Conservation (phyloP, 2,797 vertebrate genomes). For the Sebastes reedi region DNA sequence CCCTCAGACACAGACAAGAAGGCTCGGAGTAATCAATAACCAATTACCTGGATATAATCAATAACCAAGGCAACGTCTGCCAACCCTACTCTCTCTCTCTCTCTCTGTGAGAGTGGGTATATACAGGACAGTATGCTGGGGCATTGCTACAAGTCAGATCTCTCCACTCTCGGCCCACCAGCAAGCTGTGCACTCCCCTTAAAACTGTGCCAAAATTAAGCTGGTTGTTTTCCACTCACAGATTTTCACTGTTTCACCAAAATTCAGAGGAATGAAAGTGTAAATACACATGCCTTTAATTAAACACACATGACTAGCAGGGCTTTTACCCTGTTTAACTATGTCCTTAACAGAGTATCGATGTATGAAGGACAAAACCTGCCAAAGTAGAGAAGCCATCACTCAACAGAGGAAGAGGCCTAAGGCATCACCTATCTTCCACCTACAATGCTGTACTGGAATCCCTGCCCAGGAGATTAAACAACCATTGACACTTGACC, state of each 20-base stretch:
- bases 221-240: not conserved
- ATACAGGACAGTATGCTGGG: not conserved
- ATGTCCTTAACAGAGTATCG: not conserved
- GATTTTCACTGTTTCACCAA: not conserved
- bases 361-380: no score
- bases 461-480: no score
- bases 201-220: not conserved
- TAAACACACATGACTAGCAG: conserved; percentile 15
- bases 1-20: conserved; percentile 31
- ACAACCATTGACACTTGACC: no score
- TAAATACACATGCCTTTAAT: not conserved
- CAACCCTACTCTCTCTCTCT: conserved; percentile 1
- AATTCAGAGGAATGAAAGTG: not conserved
- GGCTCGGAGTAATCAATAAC: conserved; percentile 64
- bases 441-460: no score
- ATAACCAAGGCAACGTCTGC: conserved; percentile 45
- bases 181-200: not conserved
- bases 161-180: conserved; percentile 1
- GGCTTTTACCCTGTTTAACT: not conserved
- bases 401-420: no score
- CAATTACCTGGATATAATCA: conserved; percentile 66
- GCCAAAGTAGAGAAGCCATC: no score
- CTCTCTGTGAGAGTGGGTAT: conserved; percentile 12
- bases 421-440: no score
- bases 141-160: conserved; percentile 1